Conservation (phyloP, 2,888 invertebrate genomes). For the Tachina fera region DNA sequence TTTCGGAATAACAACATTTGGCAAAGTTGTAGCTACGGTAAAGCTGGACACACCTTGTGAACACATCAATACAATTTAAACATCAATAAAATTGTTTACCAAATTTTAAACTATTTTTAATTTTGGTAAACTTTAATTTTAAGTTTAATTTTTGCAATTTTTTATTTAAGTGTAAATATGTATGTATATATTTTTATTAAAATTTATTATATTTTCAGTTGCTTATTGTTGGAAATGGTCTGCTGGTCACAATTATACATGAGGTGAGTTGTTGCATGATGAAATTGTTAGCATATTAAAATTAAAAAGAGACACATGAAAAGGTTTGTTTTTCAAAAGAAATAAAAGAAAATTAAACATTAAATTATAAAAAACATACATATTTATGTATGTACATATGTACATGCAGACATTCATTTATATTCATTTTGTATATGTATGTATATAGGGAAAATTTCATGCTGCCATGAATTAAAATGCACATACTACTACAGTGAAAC, state of each 20-base stretch:
- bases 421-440: neutral
- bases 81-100: too few relatives aligned
- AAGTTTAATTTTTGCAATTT: too few relatives aligned
- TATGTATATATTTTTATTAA: neutral
- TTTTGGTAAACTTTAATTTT: too few relatives aligned
- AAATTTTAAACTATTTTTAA: too few relatives aligned
- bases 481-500: too few relatives aligned
- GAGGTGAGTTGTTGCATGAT: conserved; percentile 37
- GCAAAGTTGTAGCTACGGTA: too few relatives aligned
- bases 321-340: conserved; percentile 20
- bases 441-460: conserved; percentile 60
- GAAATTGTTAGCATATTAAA: conserved; percentile 67
- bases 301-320: conserved; percentile 48
- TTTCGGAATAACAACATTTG: too few relatives aligned
- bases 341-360: conserved; percentile 46
- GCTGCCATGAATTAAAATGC: conserved; percentile 68
- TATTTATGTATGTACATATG: too few relatives aligned
- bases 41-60: too few relatives aligned
- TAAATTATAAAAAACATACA: neutral
- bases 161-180: neutral
- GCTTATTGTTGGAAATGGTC: neutral
- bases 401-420: too few relatives aligned
- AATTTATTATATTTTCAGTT: too few relatives aligned
- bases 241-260: neutral
- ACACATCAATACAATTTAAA: too few relatives aligned